A percentile compares a stretch with the other conserved stretches of the same genome.
phyloP scores from a whole-genome alignment of 1,140 invertebrate genomes.

The Halesus radiatus region DNA sequence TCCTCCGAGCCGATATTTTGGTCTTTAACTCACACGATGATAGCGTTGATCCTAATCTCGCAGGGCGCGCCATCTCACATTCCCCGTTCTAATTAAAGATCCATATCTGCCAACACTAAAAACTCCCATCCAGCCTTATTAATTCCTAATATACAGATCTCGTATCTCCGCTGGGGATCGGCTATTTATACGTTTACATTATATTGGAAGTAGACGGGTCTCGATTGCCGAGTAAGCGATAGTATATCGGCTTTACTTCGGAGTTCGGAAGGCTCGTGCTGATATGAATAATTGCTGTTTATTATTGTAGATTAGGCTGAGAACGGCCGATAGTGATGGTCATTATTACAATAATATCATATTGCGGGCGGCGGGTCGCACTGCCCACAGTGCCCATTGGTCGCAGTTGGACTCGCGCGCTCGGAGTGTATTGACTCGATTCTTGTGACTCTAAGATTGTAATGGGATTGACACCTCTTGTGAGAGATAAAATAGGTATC shows the following conservation, averaged over 20 bases:
- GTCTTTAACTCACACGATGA: slow-evolving; percentile 44
- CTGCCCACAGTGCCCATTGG: no score
- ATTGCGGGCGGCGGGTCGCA: no score
- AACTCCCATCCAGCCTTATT: slow-evolving; percentile 55
- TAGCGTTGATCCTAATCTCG: slow-evolving; percentile 51
- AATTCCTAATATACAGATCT: slow-evolving; percentile 54
- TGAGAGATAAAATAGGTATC: background rate
- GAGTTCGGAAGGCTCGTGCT: slow-evolving; percentile 43
- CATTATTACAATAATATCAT: slow-evolving; percentile 14
- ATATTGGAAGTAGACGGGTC: slow-evolving; percentile 14
- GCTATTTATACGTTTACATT: slow-evolving; percentile 45
- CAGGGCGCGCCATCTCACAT: slow-evolving; percentile 50
- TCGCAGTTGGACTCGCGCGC: background rate
- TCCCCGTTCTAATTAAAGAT: slow-evolving; percentile 57
- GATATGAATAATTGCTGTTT: slow-evolving; percentile 50
- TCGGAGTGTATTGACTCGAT: background rate
- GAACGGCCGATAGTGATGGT: slow-evolving; percentile 38
- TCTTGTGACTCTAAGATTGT: no score
- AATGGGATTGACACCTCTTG: background rate
- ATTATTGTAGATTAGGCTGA: slow-evolving; percentile 44
- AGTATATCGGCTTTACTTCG: slow-evolving; percentile 24
- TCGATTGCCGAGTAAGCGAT: slow-evolving; percentile 10
- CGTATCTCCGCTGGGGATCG: slow-evolving; percentile 47
- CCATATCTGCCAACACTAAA: slow-evolving; percentile 53
- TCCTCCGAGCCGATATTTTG: background rate